Percentiles rank a stretch among this genome's conserved stretches.
These are phyloP conservation scores for Pseudomyrmex gracilis DNA, from an alignment of 1,140 invertebrate genomes.

Conservation along the genomic window DNA sequence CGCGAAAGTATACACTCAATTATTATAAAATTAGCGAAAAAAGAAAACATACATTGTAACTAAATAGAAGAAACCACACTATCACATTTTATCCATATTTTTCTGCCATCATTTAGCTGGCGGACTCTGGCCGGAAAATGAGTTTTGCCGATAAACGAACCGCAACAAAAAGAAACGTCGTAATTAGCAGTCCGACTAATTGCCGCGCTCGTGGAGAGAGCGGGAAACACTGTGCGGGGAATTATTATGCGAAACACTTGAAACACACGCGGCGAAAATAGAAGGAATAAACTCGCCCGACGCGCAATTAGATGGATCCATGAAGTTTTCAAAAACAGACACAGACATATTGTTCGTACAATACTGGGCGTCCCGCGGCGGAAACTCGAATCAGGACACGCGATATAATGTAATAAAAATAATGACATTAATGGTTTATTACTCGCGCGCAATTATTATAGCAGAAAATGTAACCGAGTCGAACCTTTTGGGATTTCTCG, in stretches of 20 bases:
- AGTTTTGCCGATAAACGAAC: constrained; percentile 53
- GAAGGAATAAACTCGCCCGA: constrained; percentile 39
- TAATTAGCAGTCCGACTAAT: constrained; percentile 58
- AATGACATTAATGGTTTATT: constrained; percentile 52
- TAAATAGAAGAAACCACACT: constrained; percentile 11
- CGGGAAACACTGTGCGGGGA: constrained; percentile 5
- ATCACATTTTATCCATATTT: constrained; percentile 39
- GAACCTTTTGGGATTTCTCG: constrained; percentile 22
- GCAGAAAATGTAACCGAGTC: not conserved
- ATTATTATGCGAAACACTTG: constrained; percentile 54
- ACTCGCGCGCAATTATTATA: constrained; percentile 33
- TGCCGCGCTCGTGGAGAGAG: not conserved
- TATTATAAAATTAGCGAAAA: not conserved
- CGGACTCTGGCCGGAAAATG: constrained; percentile 25
- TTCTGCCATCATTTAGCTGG: not conserved
- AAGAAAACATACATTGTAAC: not conserved
- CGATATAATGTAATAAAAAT: constrained; percentile 54
- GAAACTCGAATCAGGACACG: constrained; percentile 4
- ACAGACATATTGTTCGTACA: not conserved
- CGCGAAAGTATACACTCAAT: not conserved
- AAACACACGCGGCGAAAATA: constrained; percentile 37
- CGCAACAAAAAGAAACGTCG: constrained; percentile 44
- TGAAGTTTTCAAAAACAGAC: constrained; percentile 48
- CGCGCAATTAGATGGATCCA: constrained; percentile 40
- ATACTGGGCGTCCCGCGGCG: not conserved